A percentile compares a stretch with the other conserved stretches of the same genome.
phyloP scores from a whole-genome alignment of 2,888 invertebrate genomes.

The Erynnis tages region DNA sequence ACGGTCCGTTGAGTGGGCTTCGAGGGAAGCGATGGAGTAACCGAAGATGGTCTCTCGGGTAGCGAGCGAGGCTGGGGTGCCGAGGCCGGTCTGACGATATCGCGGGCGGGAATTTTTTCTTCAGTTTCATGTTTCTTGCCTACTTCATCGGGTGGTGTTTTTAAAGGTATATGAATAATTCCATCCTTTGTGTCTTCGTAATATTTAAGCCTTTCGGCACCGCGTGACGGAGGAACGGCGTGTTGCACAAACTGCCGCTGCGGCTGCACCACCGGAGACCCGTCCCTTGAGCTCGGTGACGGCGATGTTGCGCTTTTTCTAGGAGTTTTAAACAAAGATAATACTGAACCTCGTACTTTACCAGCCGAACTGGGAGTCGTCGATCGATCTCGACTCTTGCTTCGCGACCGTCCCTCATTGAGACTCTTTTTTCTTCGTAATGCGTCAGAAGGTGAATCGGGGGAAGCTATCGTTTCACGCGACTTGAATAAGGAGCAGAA shows the following conservation, averaged over 20 bases:
- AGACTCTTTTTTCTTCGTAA: constrained; percentile 67
- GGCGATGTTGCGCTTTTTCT: constrained; percentile 57
- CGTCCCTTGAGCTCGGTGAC: constrained; percentile 59
- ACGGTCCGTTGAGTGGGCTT: constrained; percentile 62
- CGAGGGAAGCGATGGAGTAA: constrained; percentile 45
- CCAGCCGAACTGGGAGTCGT: constrained; percentile 79
- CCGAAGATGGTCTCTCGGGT: constrained; percentile 43
- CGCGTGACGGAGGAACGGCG: constrained; percentile 45
- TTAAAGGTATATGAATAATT: constrained; percentile 86
- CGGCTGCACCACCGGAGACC: constrained; percentile 53
- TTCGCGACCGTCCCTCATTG: constrained; percentile 80
- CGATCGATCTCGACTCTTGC: constrained; percentile 84
- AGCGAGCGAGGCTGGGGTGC: constrained; percentile 47
- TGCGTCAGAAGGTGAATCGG: constrained; percentile 81
- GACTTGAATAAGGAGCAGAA: constrained; percentile 91
- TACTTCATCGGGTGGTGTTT: constrained; percentile 87
- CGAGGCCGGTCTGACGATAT: constrained; percentile 39
- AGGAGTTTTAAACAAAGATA: constrained; percentile 85
- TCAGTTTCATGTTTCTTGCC: constrained; percentile 47
- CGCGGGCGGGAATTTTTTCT: constrained; percentile 37
- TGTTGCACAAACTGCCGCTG: constrained; percentile 51
- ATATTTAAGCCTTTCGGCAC: constrained; percentile 72
- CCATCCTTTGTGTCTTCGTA: constrained; percentile 85
- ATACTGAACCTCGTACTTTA: constrained; percentile 84
- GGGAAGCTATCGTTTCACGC: constrained; percentile 84